Evolutionary conservation across 92 coral and sea anemone genomes (phyloP), one percentile per base, ranked within the genome.

Genomic region (Palythoa heliodiscus): DNA sequence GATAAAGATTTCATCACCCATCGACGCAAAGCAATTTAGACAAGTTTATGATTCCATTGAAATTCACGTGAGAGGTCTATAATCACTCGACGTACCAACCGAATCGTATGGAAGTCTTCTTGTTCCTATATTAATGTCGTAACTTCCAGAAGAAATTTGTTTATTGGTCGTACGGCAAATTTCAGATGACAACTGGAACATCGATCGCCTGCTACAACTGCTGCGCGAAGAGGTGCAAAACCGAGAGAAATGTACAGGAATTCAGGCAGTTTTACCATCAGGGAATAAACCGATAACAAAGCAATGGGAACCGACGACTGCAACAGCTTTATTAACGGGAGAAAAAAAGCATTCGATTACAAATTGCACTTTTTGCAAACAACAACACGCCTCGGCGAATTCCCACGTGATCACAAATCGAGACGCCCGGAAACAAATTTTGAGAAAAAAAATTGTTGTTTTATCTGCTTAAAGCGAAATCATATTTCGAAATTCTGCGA

Each of bases 361-460:
- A 22, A 89, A 64, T 43, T 92, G 95, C 61, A 54, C 95, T 1
- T 92, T 53, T 71, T 92, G 93, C 78, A 86, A 29, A 29, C 35
- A 82, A 82, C 88, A 88, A 66, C 95, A 92, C 76, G 50, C 79
- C 47, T 82, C 91, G 22, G 92, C 88, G 11, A 90, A 76, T 48
- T 92, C 90, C 70, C 91, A 71, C 70, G 88, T 92, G 25, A 83
- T 92, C 24, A 92, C 91, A 20, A 83, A 87, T 71, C 75, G 57
- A 24, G 78, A 60, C 14, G 87, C 88, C 47, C 88, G 94, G 35
- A 93, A 76, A 63, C 83, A 87, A 53, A 76, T 82, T 77, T 87
- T 91, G 48, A 69, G 71, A 66, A 88, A 86, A 67, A 78, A 91
- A 77, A 86, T 1, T 88, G 94, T 8, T 88, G 88, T 83, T 91